A percentile compares a stretch with the other conserved stretches of the same genome.
phyloP scores from a whole-genome alignment of 2,113 vertebrate species.

The Oxyruncus cristatus region DNA sequence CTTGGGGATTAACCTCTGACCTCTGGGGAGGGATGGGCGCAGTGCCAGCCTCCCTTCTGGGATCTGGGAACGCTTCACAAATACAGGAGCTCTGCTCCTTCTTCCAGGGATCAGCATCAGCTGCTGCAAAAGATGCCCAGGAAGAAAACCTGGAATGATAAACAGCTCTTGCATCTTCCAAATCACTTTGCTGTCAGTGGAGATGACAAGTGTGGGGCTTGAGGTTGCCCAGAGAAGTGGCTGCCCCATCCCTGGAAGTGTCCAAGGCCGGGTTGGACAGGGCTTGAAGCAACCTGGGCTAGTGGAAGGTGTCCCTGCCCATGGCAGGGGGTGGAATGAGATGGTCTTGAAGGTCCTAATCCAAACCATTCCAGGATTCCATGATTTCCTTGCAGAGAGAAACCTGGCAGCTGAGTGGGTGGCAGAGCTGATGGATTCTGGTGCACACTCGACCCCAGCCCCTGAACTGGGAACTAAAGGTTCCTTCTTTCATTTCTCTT shows the following conservation, averaged over 20 bases:
- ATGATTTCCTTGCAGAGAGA: neutral
- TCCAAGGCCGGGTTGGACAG: neutral
- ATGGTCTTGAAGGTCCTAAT: neutral
- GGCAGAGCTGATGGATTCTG: neutral
- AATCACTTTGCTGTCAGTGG: neutral
- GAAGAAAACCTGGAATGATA: neutral
- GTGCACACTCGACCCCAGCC: neutral
- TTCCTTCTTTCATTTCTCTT: neutral
- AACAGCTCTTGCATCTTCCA: neutral
- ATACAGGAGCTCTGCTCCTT: accelerated
- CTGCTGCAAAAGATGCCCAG: neutral
- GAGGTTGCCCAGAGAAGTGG: neutral
- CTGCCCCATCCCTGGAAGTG: neutral
- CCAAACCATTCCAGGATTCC: neutral
- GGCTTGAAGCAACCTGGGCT: neutral
- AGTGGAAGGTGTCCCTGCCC: neutral
- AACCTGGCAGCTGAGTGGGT: neutral
- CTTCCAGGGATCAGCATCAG: neutral
- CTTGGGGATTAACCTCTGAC: neutral
- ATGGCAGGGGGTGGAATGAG: neutral
- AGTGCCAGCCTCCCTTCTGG: neutral
- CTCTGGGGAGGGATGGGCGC: neutral
- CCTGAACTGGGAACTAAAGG: accelerated
- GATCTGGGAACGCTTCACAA: accelerated
- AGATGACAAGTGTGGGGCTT: accelerated